These are phyloP conservation scores for Pemphigus obesinymphae DNA, from an alignment of 1,140 invertebrate genomes.

Conservation along the genomic window DNA sequence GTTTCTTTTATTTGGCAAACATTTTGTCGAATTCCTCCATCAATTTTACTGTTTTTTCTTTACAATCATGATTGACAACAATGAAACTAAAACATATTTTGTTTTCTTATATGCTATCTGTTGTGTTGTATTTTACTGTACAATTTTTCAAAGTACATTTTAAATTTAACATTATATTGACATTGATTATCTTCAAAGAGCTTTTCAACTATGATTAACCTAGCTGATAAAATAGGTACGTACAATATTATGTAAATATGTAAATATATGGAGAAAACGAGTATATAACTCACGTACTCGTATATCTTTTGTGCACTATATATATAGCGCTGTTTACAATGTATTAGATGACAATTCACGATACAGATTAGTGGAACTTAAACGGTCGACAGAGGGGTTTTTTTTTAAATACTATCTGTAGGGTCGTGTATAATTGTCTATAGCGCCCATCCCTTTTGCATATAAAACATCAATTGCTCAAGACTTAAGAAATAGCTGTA, in stretches of 20 bases:
- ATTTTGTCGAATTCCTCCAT: too few relatives aligned
- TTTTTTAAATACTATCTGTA: conserved; percentile 20
- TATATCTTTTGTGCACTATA: background rate
- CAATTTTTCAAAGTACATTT: background rate
- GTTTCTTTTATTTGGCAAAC: too few relatives aligned
- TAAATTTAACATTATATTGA: background rate
- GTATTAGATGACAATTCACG: background rate
- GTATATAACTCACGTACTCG: background rate
- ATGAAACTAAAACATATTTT: too few relatives aligned
- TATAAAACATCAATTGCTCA: background rate
- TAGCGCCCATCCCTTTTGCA: background rate
- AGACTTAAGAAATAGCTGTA: background rate
- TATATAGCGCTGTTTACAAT: background rate
- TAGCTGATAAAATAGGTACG: too few relatives aligned
- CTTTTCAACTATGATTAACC: conserved; percentile 6
- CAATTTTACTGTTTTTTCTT: too few relatives aligned
- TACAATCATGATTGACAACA: too few relatives aligned
- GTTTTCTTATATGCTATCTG: too few relatives aligned
- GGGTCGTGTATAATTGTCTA: background rate
- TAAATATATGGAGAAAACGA: background rate
- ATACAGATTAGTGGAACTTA: background rate
- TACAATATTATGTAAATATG: too few relatives aligned
- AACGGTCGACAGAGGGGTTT: background rate
- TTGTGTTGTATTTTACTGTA: too few relatives aligned
- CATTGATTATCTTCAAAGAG: background rate